Conservation (phyloP, 2,113 vertebrate genomes). For the Coturnix japonica region DNA sequence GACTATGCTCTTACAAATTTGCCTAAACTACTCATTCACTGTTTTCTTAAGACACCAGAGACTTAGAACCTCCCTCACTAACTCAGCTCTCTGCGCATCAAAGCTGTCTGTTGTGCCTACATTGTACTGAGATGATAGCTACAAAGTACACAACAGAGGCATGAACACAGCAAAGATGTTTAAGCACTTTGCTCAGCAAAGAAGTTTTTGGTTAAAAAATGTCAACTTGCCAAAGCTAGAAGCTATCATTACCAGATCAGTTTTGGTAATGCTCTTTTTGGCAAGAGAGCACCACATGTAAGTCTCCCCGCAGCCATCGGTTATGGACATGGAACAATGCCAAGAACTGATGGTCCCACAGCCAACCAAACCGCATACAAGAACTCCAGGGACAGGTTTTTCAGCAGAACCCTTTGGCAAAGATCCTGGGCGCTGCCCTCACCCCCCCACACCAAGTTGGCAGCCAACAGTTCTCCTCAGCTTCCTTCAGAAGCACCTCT, state of each 20-base stretch:
- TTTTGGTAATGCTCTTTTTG: background rate
- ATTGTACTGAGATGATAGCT: background rate
- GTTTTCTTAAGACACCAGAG: background rate
- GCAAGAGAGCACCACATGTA: background rate
- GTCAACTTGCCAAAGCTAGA: background rate
- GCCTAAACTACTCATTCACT: background rate
- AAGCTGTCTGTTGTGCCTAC: background rate
- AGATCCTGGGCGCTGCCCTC: background rate
- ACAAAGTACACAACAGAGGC: background rate
- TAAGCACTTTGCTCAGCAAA: background rate
- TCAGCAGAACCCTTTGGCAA: background rate
- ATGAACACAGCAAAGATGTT: background rate
- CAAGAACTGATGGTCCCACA: background rate
- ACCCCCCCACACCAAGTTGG: background rate
- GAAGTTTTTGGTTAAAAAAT: background rate
- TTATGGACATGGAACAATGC: fast-evolving
- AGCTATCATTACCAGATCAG: background rate
- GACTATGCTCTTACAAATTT: background rate
- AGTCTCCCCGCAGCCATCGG: background rate
- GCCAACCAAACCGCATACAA: fast-evolving
- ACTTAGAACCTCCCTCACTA: background rate
- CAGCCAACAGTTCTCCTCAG: background rate
- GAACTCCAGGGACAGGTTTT: background rate
- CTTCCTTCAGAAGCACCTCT: background rate
- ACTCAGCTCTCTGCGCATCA: background rate